These are phyloP conservation scores for Corythaeola cristata DNA, from an alignment of 2,113 vertebrate species.

Conservation along the genomic window DNA sequence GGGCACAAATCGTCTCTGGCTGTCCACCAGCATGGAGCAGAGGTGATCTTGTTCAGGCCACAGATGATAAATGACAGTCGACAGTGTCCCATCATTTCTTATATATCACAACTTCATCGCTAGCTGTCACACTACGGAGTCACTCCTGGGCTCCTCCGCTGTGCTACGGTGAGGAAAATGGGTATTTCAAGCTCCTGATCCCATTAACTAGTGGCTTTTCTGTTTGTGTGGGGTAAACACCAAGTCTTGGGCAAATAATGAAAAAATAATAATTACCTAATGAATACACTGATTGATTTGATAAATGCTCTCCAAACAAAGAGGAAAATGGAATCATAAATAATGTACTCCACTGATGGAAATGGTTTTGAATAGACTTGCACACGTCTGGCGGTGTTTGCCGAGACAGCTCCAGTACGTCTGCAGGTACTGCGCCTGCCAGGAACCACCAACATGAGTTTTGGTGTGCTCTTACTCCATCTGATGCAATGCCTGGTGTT, in stretches of 20 bases:
- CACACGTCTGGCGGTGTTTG: not conserved
- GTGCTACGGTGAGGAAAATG: not conserved
- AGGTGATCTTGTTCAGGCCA: accelerated
- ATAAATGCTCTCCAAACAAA: conserved; percentile 51
- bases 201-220: not conserved
- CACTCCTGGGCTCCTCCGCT: not conserved
- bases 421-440: accelerated
- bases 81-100: not conserved
- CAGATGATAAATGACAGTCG: not conserved
- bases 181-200: not conserved
- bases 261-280: conserved; percentile 43
- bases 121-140: not conserved
- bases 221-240: conserved; percentile 5
- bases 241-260: conserved; percentile 18
- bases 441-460: accelerated
- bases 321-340: conserved; percentile 44
- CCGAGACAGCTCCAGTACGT: not conserved
- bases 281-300: conserved; percentile 48
- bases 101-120: not conserved
- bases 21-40: not conserved
- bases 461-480: not conserved
- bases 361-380: conserved; percentile 16
- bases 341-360: not conserved
- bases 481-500: not conserved
- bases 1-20: accelerated